A percentile compares a stretch with the other conserved stretches of the same genome.
Evolutionary conservation across 2,888 invertebrate genomes (phyloP).

Genomic region (Coelopa pilipes): DNA sequence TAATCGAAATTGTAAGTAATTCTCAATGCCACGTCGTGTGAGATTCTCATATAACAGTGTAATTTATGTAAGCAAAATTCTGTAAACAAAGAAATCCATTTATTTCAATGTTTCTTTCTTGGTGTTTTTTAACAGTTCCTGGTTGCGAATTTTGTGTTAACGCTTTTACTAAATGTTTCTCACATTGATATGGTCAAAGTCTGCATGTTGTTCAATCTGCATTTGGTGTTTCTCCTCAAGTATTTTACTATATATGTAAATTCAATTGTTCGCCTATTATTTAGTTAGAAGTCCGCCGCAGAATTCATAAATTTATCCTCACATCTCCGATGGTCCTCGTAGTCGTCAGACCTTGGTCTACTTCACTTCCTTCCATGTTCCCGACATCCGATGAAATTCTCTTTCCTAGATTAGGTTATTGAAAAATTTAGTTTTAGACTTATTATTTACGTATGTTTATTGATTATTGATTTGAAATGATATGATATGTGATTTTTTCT

Average conservation of each 20-base stretch:
- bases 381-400: neutral
- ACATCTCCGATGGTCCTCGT: too few relatives aligned
- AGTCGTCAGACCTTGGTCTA: too few relatives aligned
- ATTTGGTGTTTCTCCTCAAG: too few relatives aligned
- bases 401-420: neutral
- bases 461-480: neutral
- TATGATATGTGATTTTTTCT: neutral
- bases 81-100: neutral
- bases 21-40: constrained; percentile 56
- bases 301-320: too few relatives aligned
- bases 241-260: too few relatives aligned
- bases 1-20: constrained; percentile 50
- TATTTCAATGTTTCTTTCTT: neutral
- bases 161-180: too few relatives aligned
- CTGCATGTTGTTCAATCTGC: too few relatives aligned
- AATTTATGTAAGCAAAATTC: constrained; percentile 47
- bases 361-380: too few relatives aligned
- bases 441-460: neutral
- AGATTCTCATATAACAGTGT: constrained; percentile 55
- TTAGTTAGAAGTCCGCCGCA: too few relatives aligned
- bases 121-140: neutral
- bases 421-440: neutral
- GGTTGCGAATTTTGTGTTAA: neutral
- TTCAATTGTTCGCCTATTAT: too few relatives aligned
- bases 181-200: too few relatives aligned